Evolutionary conservation across 1,140 invertebrate genomes (phyloP), one percentile per base, ranked within the genome.

Genomic region (Lordiphosa stackelbergi): DNA sequence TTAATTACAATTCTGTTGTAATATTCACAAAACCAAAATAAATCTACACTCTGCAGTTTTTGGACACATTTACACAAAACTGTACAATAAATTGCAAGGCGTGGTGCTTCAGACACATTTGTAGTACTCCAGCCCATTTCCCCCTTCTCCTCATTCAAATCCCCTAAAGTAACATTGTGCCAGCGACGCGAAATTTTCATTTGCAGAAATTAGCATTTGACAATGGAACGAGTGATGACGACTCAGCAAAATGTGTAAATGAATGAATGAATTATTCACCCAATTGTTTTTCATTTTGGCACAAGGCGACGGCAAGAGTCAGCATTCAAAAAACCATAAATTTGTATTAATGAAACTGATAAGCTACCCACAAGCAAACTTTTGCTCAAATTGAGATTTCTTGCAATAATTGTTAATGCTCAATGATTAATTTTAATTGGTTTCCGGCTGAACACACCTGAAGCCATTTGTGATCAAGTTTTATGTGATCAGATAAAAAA

Each of bases 151-250:
- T 10, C 43, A 12, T 16, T 22, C 7, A 11, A 46, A 11, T 43
- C 49, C 4, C 3, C 53, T n/a, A n/a, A 41, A 52, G 24, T 35
- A 34, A 69, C 42, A 45, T 78, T 79, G 24, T 53, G 75, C 58
- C 35, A 66, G 37, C 57, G 36, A 31, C 43, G 49, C 57, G 38
- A 53, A 78, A 81, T 57, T 81, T 73, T 53, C 7, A 19, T 16
- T 37, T 42, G 22, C 19, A 48, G 19, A 68, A 66, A 59, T 68
- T 65, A 59, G 61, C 61, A 53, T 73, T 54, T 34, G 4, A 60
- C 61, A 46, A 60, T 53, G 41, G 43, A 11, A 11, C 28, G 13
- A 48, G 8, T 24, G 22, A 24, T 24, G 46, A 49, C 13, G 22
- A 38, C 35, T 37, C 48, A 51, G 19, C 36, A 12, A 7, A 38